phyloP scores from a whole-genome alignment of 2,888 invertebrate species.

The Drosophila nigricruria region DNA sequence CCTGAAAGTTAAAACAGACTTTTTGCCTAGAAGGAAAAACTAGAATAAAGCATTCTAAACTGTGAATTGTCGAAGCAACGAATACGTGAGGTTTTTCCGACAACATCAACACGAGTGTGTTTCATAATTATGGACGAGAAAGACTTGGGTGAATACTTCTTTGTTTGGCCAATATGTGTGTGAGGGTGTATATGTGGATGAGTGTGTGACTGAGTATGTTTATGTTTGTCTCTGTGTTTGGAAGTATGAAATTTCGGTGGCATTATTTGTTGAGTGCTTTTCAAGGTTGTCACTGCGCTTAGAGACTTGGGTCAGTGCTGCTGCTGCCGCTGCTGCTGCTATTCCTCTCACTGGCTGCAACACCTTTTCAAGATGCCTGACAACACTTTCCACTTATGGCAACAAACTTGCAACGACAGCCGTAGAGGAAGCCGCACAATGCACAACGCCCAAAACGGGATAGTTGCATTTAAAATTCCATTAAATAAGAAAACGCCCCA shows the following conservation, averaged over 20 bases:
- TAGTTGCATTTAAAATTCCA: slow-evolving; percentile 50
- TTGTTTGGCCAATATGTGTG: slow-evolving; percentile 1
- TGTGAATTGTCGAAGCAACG: background rate
- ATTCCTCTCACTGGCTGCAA: background rate
- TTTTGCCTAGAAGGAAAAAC: background rate
- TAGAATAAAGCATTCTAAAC: background rate
- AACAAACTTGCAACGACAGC: slow-evolving; percentile 43
- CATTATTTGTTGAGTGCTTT: slow-evolving; percentile 73
- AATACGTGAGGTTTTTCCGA: slow-evolving; percentile 37
- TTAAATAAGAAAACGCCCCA: slow-evolving; percentile 38
- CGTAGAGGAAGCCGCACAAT: slow-evolving; percentile 15
- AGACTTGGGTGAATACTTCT: slow-evolving; percentile 15
- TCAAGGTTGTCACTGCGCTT: slow-evolving; percentile 63
- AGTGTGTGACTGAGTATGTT: background rate
- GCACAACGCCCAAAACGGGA: slow-evolving; percentile 20
- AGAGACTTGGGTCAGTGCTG: slow-evolving; percentile 38
- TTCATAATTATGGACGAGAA: slow-evolving; percentile 52
- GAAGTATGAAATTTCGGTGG: slow-evolving; percentile 10
- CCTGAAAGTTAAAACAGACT: background rate
- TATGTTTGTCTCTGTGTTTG: background rate
- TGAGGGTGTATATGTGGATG: background rate
- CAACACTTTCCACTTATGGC: slow-evolving; percentile 70
- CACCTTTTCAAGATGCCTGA: slow-evolving; percentile 41
- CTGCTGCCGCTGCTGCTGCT: background rate
- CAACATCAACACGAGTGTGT: slow-evolving; percentile 6